A percentile compares a stretch with the other conserved stretches of the same genome.
These are phyloP conservation scores for Petrosia ficiformis DNA, from an alignment of 37 sponge, comb jelly and placozoan genomes.

Conservation along the genomic window DNA sequence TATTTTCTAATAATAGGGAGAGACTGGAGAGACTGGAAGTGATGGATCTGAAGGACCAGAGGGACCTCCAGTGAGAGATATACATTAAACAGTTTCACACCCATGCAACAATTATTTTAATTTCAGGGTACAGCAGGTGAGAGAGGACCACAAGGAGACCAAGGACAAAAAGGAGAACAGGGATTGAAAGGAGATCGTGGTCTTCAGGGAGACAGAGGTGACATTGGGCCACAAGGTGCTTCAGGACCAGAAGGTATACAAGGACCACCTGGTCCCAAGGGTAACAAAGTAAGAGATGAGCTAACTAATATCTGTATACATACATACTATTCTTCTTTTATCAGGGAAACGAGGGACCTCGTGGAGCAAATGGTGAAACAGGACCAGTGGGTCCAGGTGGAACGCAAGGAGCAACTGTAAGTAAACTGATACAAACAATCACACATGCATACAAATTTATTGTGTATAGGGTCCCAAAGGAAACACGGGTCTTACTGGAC, in stretches of 20 bases:
- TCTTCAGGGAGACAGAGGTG: conserved; percentile 43
- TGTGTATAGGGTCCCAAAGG: conserved; percentile 44
- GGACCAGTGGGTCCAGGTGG: conserved; percentile 56
- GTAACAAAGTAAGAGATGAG: conserved; percentile 25
- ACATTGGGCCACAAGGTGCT: conserved; percentile 51
- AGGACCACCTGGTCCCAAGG: conserved; percentile 56
- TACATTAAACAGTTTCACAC: not conserved
- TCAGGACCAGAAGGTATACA: conserved; percentile 43
- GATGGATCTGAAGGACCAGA: not conserved
- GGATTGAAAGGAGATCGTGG: not conserved
- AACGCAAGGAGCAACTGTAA: conserved; percentile 56
- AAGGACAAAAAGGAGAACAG: conserved; percentile 1
- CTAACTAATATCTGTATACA: not conserved
- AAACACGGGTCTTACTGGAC: conserved; percentile 44
- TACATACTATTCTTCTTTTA: not conserved
- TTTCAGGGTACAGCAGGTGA: not conserved
- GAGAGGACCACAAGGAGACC: conserved; percentile 15
- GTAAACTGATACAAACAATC: conserved; percentile 4
- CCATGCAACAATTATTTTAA: not conserved
- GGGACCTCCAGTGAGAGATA: not conserved
- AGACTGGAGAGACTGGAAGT: not conserved
- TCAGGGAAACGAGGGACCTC: conserved; percentile 34
- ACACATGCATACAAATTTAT: not conserved
- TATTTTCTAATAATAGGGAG: not conserved
- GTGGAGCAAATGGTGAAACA: conserved; percentile 32